Evolutionary conservation across 2,888 invertebrate species (phyloP).

Genomic region (Nomada fabriciana): DNA sequence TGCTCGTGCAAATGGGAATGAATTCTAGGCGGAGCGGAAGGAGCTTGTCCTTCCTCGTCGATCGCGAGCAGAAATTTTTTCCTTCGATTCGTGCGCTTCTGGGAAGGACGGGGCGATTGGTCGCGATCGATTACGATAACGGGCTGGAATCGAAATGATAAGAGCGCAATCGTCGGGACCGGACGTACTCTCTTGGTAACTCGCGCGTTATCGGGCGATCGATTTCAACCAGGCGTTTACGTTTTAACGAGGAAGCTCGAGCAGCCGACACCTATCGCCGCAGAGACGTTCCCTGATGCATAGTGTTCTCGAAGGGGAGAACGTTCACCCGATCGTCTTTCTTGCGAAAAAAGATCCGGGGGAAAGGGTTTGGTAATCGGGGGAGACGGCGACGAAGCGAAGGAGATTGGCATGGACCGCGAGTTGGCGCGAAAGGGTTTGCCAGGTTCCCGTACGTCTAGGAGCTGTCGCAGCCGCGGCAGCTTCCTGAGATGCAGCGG

Average conservation of each 20-base stretch:
- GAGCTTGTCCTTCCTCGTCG: background rate
- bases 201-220: constrained; percentile 17
- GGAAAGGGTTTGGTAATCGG: constrained; percentile 18
- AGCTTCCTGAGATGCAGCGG: constrained; percentile 49
- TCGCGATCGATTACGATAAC: constrained; percentile 22
- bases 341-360: background rate
- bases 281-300: no score
- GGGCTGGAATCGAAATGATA: constrained; percentile 10
- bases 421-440: constrained; percentile 60
- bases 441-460: constrained; percentile 26
- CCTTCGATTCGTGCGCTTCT: background rate
- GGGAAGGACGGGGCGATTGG: background rate
- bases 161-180: constrained; percentile 12
- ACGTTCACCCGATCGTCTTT: background rate
- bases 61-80: background rate
- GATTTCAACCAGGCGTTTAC: constrained; percentile 32
- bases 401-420: constrained; percentile 78
- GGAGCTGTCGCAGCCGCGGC: constrained; percentile 40
- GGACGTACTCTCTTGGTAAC: background rate
- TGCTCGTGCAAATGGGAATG: background rate
- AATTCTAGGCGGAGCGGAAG: background rate
- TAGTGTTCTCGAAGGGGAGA: constrained; percentile 14
- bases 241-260: constrained; percentile 43
- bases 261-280: no score
- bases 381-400: constrained; percentile 71